Base-by-base conservation (phyloP, 2,113 vertebrate species). In the Notarius quadriscutis region DNA sequence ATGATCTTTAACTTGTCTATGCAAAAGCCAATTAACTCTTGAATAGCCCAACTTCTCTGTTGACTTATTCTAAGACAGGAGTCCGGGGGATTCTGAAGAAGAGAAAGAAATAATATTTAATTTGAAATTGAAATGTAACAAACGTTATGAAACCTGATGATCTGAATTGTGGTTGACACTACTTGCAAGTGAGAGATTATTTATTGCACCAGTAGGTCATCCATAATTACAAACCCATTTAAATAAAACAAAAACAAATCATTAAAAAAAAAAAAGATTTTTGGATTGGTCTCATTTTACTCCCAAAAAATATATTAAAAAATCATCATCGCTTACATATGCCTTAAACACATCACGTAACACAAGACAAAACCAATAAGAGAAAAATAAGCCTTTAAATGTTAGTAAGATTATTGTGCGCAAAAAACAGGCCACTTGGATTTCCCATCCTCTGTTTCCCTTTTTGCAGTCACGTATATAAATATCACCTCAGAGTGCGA, bases 401-500 rank as follows among this genome's bases (percentile, higher is more conserved):
- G 15, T 58, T 58, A 14, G 15, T 4, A 2, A 15, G 5, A 10
- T 27, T 25, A 20, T 50, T 82, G 58, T 48, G 60, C 34, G 50
- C 0, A 62, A 57, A 58, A 18, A 53, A 30, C 17, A 4, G 34
- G 15, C 48, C n/a, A 10, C 4, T 57, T 74, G 27, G 7, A 11
- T 25, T 84, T 72, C 74, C 53, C 62, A 34, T 60, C 14, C 67
- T 58, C 60, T 8, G 30, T 34, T n/a, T 75, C 11, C 62, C 67
- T 78, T 84, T 89, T 74, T 83, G 65, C 67, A 78, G 51, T 87
- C 25, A 85, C 58, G 50, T 10, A 65, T 3, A 65, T 10, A 25
- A 84, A 48, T 12, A 27, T 48, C 58, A 14, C 82, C 22, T 78
- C 53, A 84, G 4, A 78, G 1, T 75, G 9, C 74, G 84, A 85